These are phyloP conservation scores for Drosophila neonasuta DNA, from an alignment of 2,888 invertebrate genomes.

Conservation along the genomic window DNA sequence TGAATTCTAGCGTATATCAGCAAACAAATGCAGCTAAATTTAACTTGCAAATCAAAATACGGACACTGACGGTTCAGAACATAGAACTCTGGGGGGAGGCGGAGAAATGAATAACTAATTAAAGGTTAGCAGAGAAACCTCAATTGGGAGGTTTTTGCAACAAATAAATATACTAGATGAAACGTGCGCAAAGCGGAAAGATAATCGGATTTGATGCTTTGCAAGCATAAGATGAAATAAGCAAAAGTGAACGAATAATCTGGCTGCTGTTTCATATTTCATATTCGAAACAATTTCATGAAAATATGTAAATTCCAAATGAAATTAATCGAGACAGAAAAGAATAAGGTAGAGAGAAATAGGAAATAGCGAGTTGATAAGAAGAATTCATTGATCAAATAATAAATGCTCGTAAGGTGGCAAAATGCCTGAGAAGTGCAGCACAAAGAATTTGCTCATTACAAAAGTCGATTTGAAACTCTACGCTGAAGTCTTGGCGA, in stretches of 20 bases:
- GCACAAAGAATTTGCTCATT: slow-evolving; percentile 70
- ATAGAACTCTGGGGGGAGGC: background rate
- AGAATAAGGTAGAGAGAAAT: background rate
- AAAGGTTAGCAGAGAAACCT: slow-evolving; percentile 7
- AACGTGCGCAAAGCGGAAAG: slow-evolving; percentile 18
- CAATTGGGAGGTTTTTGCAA: slow-evolving; percentile 14
- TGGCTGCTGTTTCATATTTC: slow-evolving; percentile 11
- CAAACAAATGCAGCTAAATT: no score
- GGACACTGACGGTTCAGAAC: no score
- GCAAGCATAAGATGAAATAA: slow-evolving; percentile 1
- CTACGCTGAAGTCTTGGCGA: slow-evolving; percentile 36
- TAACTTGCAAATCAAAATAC: no score
- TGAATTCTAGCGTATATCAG: no score
- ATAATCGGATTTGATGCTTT: slow-evolving; percentile 36
- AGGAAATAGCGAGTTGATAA: background rate
- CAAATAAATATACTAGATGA: slow-evolving; percentile 8
- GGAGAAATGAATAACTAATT: slow-evolving; percentile 10
- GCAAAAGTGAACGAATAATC: slow-evolving; percentile 14
- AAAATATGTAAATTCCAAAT: slow-evolving; percentile 17
- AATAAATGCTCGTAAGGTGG: slow-evolving; percentile 21
- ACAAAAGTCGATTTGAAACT: slow-evolving; percentile 52
- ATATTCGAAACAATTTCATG: slow-evolving; percentile 10
- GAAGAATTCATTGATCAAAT: slow-evolving; percentile 30
- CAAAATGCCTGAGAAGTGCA: slow-evolving; percentile 44
- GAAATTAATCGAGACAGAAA: slow-evolving; percentile 9